Conservation (phyloP, 2,888 invertebrate species). For the Eurytoma californica region DNA sequence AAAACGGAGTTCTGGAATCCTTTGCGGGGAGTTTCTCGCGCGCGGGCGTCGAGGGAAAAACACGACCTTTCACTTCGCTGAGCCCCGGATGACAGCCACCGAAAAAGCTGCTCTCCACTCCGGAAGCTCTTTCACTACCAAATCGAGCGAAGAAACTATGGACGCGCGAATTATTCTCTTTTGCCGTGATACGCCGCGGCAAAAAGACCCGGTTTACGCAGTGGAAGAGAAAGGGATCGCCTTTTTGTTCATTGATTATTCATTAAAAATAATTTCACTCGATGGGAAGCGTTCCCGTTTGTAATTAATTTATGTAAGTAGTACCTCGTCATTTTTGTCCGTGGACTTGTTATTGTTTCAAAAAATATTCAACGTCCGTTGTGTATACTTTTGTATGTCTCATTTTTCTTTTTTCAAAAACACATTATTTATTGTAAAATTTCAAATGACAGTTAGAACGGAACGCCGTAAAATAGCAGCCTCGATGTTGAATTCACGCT, state of each 20-base stretch:
- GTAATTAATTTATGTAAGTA: too few relatives aligned
- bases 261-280: too few relatives aligned
- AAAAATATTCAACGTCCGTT: too few relatives aligned
- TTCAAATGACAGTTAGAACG: slow-evolving; percentile 29
- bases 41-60: slow-evolving; percentile 49
- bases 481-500: neutral
- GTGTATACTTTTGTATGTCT: too few relatives aligned
- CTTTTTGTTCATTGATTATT: slow-evolving; percentile 9
- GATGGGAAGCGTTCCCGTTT: too few relatives aligned
- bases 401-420: too few relatives aligned
- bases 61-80: slow-evolving; percentile 49
- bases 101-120: slow-evolving; percentile 30
- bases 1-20: neutral
- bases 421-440: too few relatives aligned
- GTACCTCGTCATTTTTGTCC: too few relatives aligned
- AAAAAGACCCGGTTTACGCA: slow-evolving; percentile 12
- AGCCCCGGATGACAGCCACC: neutral
- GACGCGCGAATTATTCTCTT: slow-evolving; percentile 1
- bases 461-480: neutral
- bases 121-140: slow-evolving; percentile 48
- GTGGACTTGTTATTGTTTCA: too few relatives aligned
- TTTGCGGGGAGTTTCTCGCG: slow-evolving; percentile 28
- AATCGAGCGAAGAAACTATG: slow-evolving; percentile 42
- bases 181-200: neutral
- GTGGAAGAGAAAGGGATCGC: neutral